These are phyloP conservation scores for Lasioglossum morio DNA, from an alignment of 2,888 invertebrate genomes.

Conservation along the genomic window DNA sequence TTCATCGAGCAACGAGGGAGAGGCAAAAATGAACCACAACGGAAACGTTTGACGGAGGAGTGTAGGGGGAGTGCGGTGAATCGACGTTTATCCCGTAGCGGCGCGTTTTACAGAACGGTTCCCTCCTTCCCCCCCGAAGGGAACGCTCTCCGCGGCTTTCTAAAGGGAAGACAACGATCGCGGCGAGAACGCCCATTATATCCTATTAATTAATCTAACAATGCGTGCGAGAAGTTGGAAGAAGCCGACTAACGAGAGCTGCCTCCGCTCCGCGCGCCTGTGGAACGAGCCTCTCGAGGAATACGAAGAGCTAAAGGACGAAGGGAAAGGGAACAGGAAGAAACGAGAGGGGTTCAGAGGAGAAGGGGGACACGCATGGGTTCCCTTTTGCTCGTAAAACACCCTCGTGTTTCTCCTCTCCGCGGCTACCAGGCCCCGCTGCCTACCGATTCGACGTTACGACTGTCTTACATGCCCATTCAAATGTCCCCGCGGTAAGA, in stretches of 20 bases:
- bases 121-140: constrained; percentile 16
- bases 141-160: constrained; percentile 28
- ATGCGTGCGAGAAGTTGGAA: constrained; percentile 70
- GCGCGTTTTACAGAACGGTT: constrained; percentile 35
- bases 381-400: constrained; percentile 74
- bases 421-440: constrained; percentile 24
- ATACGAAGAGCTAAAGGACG: constrained; percentile 1
- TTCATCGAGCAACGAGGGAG: not conserved
- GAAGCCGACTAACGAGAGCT: constrained; percentile 70
- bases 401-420: constrained; percentile 60
- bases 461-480: constrained; percentile 73
- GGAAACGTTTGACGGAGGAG: constrained; percentile 11
- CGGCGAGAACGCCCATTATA: constrained; percentile 70
- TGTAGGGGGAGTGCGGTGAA: not conserved
- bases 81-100: constrained; percentile 36
- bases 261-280: constrained; percentile 40
- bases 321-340: constrained; percentile 13
- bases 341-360: constrained; percentile 15
- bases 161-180: constrained; percentile 65
- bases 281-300: constrained; percentile 39
- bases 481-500: constrained; percentile 74
- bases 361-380: constrained; percentile 38
- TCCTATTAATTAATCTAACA: constrained; percentile 75
- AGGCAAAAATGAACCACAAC: constrained; percentile 4
- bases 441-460: constrained; percentile 62